Percentiles rank a stretch among this genome's conserved stretches.
Evolutionary conservation across 2,797 vertebrate genomes (phyloP).

Genomic region (Parauchenoglanis ngamensis): DNA sequence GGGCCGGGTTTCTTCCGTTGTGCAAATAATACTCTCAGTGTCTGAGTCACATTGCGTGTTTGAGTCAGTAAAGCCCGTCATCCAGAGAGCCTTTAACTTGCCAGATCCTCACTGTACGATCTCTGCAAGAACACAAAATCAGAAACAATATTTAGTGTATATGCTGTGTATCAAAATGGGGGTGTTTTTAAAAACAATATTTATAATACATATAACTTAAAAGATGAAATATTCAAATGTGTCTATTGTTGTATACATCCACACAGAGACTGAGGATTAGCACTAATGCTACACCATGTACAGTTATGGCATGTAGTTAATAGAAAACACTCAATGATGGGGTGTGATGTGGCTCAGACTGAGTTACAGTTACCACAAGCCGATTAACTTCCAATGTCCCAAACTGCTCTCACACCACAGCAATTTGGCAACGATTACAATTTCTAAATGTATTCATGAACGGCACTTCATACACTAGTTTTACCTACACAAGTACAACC

Average conservation of each 20-base stretch:
- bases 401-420: neutral
- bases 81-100: conserved; percentile 83
- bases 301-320: neutral
- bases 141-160: neutral
- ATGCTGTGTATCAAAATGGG: neutral
- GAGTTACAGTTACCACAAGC: too few species aligned
- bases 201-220: neutral
- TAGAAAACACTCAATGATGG: neutral
- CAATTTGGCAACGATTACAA: neutral
- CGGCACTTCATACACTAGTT: neutral
- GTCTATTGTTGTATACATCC: neutral
- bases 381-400: neutral
- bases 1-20: neutral
- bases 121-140: conserved; percentile 72
- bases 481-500: neutral
- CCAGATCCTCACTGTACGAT: conserved; percentile 96
- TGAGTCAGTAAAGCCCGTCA: conserved; percentile 69
- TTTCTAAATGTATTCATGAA: neutral
- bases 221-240: neutral
- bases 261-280: neutral
- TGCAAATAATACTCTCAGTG: neutral
- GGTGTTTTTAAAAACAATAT: neutral
- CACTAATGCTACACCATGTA: neutral
- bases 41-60: neutral
- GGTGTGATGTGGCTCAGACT: neutral